Evolutionary conservation across 2,888 invertebrate genomes (phyloP).

Genomic region (Diadromus collaris): DNA sequence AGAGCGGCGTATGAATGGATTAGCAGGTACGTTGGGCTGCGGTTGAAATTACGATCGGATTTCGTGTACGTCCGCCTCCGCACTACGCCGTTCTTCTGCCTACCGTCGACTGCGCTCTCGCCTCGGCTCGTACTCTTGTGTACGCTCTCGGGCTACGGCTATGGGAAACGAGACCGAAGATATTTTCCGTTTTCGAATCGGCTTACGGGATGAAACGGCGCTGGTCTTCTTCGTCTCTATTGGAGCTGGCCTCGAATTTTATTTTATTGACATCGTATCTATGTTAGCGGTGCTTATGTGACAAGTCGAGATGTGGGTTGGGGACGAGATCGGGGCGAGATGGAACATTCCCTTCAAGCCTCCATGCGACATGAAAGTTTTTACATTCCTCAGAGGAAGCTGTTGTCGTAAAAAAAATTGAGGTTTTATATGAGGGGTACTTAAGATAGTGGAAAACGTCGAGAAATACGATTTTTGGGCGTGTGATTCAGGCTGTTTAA

Average conservation of each 20-base stretch:
- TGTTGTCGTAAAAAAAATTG: too few species aligned
- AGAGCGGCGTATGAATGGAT: conserved; percentile 78
- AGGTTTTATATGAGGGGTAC: too few species aligned
- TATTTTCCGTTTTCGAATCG: conserved; percentile 47
- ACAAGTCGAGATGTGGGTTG: too few species aligned
- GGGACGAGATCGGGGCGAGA: too few species aligned
- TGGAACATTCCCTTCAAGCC: too few species aligned
- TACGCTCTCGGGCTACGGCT: conserved; percentile 16
- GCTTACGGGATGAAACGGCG: background rate
- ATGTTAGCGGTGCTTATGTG: too few species aligned
- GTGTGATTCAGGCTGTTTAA: too few species aligned
- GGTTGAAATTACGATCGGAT: conserved; percentile 79
- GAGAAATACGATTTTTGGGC: too few species aligned
- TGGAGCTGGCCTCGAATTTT: background rate
- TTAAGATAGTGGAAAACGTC: too few species aligned
- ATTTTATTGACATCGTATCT: conserved; percentile 13
- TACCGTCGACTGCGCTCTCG: conserved; percentile 19
- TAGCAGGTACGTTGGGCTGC: conserved; percentile 76
- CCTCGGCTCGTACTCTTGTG: background rate
- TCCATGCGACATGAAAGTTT: too few species aligned
- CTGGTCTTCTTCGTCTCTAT: background rate
- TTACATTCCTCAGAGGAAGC: too few species aligned
- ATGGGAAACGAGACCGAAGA: conserved; percentile 38
- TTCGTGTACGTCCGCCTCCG: conserved; percentile 68
- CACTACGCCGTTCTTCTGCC: conserved; percentile 36